Conservation (phyloP, 1,140 invertebrate genomes). For the Pseudobourletiella spinata region DNA sequence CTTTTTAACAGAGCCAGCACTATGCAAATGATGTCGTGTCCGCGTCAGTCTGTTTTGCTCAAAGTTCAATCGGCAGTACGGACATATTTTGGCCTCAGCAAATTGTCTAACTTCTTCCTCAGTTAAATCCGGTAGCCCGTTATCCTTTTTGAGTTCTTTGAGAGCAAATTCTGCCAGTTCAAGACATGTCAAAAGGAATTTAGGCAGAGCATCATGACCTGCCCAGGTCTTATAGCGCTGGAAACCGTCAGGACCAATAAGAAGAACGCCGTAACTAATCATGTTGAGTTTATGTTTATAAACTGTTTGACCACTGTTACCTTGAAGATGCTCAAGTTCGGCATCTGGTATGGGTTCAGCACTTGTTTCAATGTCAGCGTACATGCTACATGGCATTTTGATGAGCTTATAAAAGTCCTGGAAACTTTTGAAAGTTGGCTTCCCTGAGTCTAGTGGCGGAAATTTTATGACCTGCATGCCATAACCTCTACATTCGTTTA, state of each 20-base stretch:
- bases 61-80: background rate
- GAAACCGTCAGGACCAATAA: background rate
- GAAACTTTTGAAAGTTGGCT: background rate
- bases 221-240: background rate
- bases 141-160: background rate
- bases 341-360: background rate
- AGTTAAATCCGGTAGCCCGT: background rate
- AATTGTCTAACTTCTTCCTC: background rate
- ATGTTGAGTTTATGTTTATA: background rate
- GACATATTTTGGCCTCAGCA: background rate
- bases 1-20: background rate
- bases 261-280: background rate
- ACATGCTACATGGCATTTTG: too few relatives aligned
- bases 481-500: background rate
- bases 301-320: background rate
- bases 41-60: background rate
- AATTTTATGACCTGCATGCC: background rate
- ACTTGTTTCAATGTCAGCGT: too few relatives aligned
- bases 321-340: background rate
- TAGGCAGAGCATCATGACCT: background rate
- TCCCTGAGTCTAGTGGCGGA: background rate
- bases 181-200: background rate
- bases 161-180: background rate
- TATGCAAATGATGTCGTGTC: background rate
- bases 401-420: background rate